A percentile compares a stretch with the other conserved stretches of the same genome.
Evolutionary conservation across 1,140 invertebrate genomes (phyloP).

Genomic region (Panagrolaimus sp.): DNA sequence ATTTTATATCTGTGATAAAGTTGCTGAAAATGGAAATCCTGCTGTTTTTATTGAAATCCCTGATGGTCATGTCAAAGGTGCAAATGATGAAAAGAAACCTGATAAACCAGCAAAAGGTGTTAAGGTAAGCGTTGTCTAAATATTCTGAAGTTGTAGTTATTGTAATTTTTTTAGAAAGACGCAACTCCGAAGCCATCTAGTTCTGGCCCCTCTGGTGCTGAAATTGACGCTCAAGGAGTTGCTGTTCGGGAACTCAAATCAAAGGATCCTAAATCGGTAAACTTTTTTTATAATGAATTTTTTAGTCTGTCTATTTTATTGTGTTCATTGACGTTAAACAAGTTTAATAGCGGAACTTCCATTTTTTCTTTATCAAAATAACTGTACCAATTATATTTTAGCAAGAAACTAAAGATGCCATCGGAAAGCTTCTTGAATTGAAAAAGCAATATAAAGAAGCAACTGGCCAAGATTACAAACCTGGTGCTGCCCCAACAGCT

Average conservation of each 20-base stretch:
- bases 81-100: slow-evolving; percentile 17
- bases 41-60: slow-evolving; percentile 49
- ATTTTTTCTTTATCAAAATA: neutral
- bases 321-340: too few relatives aligned
- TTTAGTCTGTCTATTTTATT: slow-evolving; percentile 21
- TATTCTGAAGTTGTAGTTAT: neutral
- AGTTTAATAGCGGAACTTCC: too few relatives aligned
- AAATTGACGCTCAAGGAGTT: slow-evolving; percentile 33
- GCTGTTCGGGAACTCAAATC: slow-evolving; percentile 38
- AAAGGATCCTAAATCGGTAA: slow-evolving; percentile 35
- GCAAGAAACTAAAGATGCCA: slow-evolving; percentile 38
- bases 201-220: slow-evolving; percentile 3
- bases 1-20: slow-evolving; percentile 79
- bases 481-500: slow-evolving; percentile 6
- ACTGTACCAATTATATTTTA: slow-evolving; percentile 1
- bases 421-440: slow-evolving; percentile 39
- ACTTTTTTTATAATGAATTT: slow-evolving; percentile 21
- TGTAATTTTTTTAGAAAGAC: neutral
- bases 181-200: slow-evolving; percentile 13
- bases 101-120: neutral
- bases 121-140: slow-evolving; percentile 19
- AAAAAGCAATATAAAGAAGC: slow-evolving; percentile 42
- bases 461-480: slow-evolving; percentile 26
- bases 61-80: slow-evolving; percentile 35
- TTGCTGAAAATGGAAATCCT: slow-evolving; percentile 22